Evolutionary conservation across 2,113 vertebrate genomes (phyloP).

Genomic region (Serilophus lunatus): DNA sequence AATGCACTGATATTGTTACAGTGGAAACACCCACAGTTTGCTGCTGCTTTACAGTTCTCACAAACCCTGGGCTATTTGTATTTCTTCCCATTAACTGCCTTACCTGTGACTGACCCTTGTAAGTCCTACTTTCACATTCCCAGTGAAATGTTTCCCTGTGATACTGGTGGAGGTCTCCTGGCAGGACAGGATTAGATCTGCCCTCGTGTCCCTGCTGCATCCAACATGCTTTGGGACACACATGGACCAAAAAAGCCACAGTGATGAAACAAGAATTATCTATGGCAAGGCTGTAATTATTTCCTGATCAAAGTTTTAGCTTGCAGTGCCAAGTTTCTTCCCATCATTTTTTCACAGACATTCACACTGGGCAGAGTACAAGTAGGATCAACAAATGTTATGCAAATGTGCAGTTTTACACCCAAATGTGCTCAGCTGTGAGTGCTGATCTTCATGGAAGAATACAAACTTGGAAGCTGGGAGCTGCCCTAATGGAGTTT

Average conservation of each 20-base stretch:
- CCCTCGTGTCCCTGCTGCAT: background rate
- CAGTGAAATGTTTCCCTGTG: fast-evolving
- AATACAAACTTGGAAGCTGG: background rate
- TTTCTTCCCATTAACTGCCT: background rate
- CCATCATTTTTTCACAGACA: background rate
- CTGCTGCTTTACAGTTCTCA: background rate
- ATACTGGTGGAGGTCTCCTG: background rate
- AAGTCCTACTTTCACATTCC: background rate
- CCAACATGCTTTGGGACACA: background rate
- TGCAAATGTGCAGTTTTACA: background rate
- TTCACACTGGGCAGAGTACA: background rate
- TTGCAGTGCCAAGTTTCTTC: background rate
- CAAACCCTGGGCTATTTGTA: background rate
- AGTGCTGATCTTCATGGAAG: too few species aligned
- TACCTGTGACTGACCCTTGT: background rate
- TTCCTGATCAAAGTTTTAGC: background rate
- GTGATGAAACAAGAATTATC: background rate
- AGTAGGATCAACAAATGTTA: background rate
- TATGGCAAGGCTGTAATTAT: background rate
- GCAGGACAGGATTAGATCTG: background rate
- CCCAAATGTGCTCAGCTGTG: background rate
- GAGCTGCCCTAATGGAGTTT: background rate
- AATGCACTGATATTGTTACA: background rate
- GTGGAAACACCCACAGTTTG: fast-evolving
- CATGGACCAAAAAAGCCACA: background rate